Base-by-base conservation (phyloP, 2,113 vertebrate genomes). In the Emydura subglobosa region DNA sequence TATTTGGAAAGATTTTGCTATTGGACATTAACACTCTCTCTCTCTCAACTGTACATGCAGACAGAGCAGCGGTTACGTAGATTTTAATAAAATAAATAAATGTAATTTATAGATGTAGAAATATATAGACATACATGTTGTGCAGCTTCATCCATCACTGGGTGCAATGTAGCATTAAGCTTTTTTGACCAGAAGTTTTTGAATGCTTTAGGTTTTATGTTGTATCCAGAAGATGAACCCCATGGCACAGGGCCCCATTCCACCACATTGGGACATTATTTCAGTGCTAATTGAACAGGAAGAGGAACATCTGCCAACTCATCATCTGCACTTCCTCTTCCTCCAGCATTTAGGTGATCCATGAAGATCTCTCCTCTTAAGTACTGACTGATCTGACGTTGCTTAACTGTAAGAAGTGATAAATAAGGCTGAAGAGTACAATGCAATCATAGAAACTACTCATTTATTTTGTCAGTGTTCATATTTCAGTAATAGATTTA, bases 221-320 rank as follows among this genome's bases (percentile, higher is more conserved):
- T 87, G 55, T 74, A 80, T 85, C 83, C 85, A 61, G 87, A 72
- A 72, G 88, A 81, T 95, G 90, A 94, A 95, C 49, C 22, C 0
- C 61, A 17, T 39, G n/a, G 21, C n/a, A 42, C 5, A 21, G 10
- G 34, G 10, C 21, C 68, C 17, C 34, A 22, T 74, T 74, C 39
- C n/a, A 39, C n/a, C 68, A 74, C 21, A 21, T 10, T 74, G 57
- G 12, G 47, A 21, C 90, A 92, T 82, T 74, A 59, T 65, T 88
- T 39, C 79, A 93, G 44, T 72, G 88, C 84, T 84, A 83, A 94
- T 79, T 93, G 85, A 96, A 93, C 91, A 93, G 50, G 94, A 96
- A 79, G 88, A 82, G 49, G 11, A 92, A 85, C 88, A 95, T 29
- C 72, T 82, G 57, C 78, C 89, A 88, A 87, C 61, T 95, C 82